These are phyloP conservation scores for Brienomyrus longianalis DNA, from an alignment of 2,113 vertebrate genomes.

Conservation along the genomic window DNA sequence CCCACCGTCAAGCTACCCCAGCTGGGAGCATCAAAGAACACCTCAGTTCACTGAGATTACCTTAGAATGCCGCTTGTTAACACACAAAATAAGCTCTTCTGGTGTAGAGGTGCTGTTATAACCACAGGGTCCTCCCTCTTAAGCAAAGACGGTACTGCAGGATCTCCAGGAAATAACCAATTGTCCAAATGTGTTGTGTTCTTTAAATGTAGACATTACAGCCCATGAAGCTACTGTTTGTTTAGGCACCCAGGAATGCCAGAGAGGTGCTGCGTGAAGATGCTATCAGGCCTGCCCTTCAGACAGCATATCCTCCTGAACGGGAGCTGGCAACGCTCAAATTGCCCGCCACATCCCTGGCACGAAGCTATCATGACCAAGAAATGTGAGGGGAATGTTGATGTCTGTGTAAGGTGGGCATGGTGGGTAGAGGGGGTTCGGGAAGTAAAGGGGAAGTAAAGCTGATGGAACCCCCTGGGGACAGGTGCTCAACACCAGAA, in stretches of 20 bases:
- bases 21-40: no score
- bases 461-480: not conserved
- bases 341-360: not conserved
- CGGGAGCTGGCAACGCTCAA: not conserved
- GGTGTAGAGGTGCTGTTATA: no score
- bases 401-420: not conserved
- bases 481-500: not conserved
- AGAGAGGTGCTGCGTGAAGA: not conserved
- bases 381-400: not conserved
- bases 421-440: not conserved
- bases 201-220: not conserved
- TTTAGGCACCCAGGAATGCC: not conserved
- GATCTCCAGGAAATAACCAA: not conserved
- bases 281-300: not conserved
- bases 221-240: not conserved
- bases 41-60: no score
- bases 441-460: not conserved
- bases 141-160: not conserved
- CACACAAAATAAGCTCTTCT: no score
- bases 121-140: not conserved
- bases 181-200: not conserved
- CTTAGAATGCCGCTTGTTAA: no score
- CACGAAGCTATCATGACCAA: not conserved
- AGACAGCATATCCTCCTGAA: not conserved
- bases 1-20: no score